phyloP scores from a whole-genome alignment of 2,888 invertebrate genomes.

The Epirrita christyi region DNA sequence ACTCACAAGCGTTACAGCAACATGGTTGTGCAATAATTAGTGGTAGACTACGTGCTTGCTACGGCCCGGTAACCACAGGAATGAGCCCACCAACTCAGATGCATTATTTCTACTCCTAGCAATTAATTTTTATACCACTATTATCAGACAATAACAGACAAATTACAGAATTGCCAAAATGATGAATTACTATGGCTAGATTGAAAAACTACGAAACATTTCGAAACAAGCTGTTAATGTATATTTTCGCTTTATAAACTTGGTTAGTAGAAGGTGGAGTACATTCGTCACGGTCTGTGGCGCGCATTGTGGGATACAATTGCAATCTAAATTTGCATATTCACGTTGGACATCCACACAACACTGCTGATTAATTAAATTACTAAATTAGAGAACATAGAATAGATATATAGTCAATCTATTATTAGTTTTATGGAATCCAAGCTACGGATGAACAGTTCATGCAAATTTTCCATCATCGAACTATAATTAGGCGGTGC shows the following conservation, averaged over 20 bases:
- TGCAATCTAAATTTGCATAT: slow-evolving; percentile 77
- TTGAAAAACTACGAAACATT: slow-evolving; percentile 45
- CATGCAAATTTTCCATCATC: slow-evolving; percentile 48
- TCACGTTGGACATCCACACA: slow-evolving; percentile 63
- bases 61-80: slow-evolving; percentile 70
- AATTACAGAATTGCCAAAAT: slow-evolving; percentile 40
- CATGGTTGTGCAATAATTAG: slow-evolving; percentile 73
- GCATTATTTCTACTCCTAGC: slow-evolving; percentile 57
- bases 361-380: slow-evolving; percentile 67
- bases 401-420: slow-evolving; percentile 38
- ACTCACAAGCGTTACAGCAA: slow-evolving; percentile 58
- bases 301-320: slow-evolving; percentile 69
- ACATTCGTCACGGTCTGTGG: slow-evolving; percentile 69
- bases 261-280: slow-evolving; percentile 55
- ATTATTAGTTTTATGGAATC: slow-evolving; percentile 19
- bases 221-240: slow-evolving; percentile 59
- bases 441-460: slow-evolving; percentile 39
- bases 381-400: slow-evolving; percentile 59
- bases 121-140: slow-evolving; percentile 36
- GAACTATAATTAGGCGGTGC: slow-evolving; percentile 43
- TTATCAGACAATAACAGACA: slow-evolving; percentile 35
- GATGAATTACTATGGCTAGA: slow-evolving; percentile 32
- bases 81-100: slow-evolving; percentile 51
- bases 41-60: slow-evolving; percentile 43
- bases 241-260: slow-evolving; percentile 61